Percentiles rank a stretch among this genome's conserved stretches.
phyloP scores from a whole-genome alignment of 1,140 invertebrate genomes.

The Subanguina moxae region DNA sequence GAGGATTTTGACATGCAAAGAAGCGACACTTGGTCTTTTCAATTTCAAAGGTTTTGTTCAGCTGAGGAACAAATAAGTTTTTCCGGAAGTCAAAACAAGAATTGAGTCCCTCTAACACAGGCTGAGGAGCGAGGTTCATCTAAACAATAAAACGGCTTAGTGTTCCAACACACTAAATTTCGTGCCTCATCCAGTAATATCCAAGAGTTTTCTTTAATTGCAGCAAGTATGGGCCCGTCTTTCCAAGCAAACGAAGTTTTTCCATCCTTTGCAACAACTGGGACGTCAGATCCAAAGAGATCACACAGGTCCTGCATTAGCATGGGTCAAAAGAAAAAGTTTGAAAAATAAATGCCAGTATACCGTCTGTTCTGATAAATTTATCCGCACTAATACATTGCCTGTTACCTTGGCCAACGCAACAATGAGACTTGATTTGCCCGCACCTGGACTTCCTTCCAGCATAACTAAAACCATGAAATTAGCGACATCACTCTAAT shows the following conservation, averaged over 20 bases:
- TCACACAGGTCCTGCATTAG: slow-evolving; percentile 79
- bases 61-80: slow-evolving; percentile 89
- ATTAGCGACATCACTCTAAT: neutral
- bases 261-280: slow-evolving; percentile 73
- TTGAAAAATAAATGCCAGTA: slow-evolving; percentile 20
- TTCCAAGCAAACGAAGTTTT: slow-evolving; percentile 85
- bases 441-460: slow-evolving; percentile 95
- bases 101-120: slow-evolving; percentile 94
- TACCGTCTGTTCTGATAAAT: slow-evolving; percentile 95
- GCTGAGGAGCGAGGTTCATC: slow-evolving; percentile 94
- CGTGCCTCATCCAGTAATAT: slow-evolving; percentile 86
- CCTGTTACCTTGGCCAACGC: slow-evolving; percentile 82
- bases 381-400: slow-evolving; percentile 79
- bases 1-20: slow-evolving; percentile 96
- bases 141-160: slow-evolving; percentile 44
- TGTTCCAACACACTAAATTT: slow-evolving; percentile 14
- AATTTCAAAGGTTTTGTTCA: slow-evolving; percentile 79
- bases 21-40: slow-evolving; percentile 70
- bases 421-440: slow-evolving; percentile 88
- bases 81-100: slow-evolving; percentile 95
- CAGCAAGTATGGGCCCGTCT: slow-evolving; percentile 88
- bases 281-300: slow-evolving; percentile 94
- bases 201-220: slow-evolving; percentile 87
- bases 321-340: neutral
- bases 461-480: slow-evolving; percentile 67